Evolutionary conservation across 2,797 vertebrate genomes (phyloP), one percentile per base, ranked within the genome.

Genomic region (Gastrophryne carolinensis): DNA sequence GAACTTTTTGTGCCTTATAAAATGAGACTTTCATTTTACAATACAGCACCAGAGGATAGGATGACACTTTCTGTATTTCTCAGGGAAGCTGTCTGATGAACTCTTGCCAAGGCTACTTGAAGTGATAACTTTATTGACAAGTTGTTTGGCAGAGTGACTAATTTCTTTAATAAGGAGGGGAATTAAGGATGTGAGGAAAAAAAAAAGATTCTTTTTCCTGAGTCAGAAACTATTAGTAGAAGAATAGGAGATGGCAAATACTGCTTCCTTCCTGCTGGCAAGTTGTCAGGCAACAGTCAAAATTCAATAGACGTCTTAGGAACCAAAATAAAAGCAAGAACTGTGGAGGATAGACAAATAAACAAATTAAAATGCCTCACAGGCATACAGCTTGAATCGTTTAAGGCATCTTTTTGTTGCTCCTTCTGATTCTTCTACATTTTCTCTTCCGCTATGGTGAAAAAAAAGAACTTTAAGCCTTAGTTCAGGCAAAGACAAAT

Each of bases 101-200:
- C 27, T 54, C 57, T 63, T 56, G 57, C 66, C 35, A 54, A 57
- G 64, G 67, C 50, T 37, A 44, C 66, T 41, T 15, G 19, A 39
- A 58, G 60, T 65, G 68, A 44, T 65, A 50, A 52, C n/a, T 47
- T 68, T 58, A 78, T 65, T 78, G 75, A 78, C 75, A 78, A 64
- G 50, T 29, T 49, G n/a, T 57, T 78, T 72, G 68, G 75, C 68
- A 72, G 61, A 57, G 68, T 72, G 68, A 78, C 75, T 72, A 71
- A 78, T 78, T 66, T 58, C 68, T 72, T 72, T 78, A 72, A 78
- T 78, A 72, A 78, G 15, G 24, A 57, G 17, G 13, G 41, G 41
- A 50, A 68, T 65, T 75, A 58, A 53, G 44, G 56, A 52, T 39
- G 56, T 29, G 53, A 58, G 37, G 6, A n/a, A 47, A 19, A 47